These are phyloP conservation scores for Triplophysa rosa DNA, from an alignment of 2,113 vertebrate genomes.

Conservation along the genomic window DNA sequence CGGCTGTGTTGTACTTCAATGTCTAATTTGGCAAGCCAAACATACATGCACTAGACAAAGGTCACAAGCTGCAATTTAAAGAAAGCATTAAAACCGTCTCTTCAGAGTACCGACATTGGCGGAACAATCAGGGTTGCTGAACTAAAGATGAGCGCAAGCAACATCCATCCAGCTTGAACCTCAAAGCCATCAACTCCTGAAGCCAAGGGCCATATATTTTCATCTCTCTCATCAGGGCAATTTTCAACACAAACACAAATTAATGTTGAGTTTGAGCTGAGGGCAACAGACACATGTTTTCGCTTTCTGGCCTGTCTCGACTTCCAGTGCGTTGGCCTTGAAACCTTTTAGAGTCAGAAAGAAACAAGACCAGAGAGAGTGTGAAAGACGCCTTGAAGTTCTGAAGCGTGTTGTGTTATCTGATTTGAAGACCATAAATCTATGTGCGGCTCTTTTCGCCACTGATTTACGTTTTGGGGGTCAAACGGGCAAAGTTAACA, in stretches of 20 bases:
- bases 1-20: neutral
- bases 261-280: slow-evolving; percentile 33
- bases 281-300: slow-evolving; percentile 46
- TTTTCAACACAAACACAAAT: slow-evolving; percentile 56
- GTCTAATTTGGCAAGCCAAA: neutral
- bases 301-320: slow-evolving; percentile 27
- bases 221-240: slow-evolving; percentile 41
- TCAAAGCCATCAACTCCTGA: slow-evolving; percentile 17
- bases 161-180: slow-evolving; percentile 6
- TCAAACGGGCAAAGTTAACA: slow-evolving; percentile 22
- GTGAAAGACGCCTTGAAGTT: slow-evolving; percentile 20
- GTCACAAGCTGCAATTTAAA: neutral
- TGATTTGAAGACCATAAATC: slow-evolving; percentile 21
- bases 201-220: slow-evolving; percentile 30
- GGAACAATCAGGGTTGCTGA: neutral
- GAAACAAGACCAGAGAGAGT: slow-evolving; percentile 15
- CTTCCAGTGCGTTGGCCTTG: slow-evolving; percentile 39
- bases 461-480: neutral
- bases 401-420: slow-evolving; percentile 34
- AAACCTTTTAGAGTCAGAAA: slow-evolving; percentile 44
- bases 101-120: neutral
- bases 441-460: neutral
- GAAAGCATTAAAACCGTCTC: neutral
- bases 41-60: neutral
- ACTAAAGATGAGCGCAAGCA: slow-evolving; percentile 10